Conservation (phyloP, 2,797 vertebrate species). For the Scarus forsteni region DNA sequence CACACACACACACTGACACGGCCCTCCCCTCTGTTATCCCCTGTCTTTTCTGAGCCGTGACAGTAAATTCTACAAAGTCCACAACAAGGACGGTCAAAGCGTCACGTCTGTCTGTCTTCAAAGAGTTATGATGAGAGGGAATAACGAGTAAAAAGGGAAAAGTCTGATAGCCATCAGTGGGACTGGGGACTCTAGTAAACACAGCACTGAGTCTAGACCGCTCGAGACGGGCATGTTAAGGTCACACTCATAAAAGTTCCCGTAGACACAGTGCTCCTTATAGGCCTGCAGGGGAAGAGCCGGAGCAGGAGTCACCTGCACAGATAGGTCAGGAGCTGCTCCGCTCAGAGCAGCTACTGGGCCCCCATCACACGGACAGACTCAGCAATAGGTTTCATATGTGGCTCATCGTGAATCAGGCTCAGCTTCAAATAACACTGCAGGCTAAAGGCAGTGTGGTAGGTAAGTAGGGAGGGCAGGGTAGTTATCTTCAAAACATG, state of each 20-base stretch:
- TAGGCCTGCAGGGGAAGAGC: conserved; percentile 53
- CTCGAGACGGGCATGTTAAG: conserved; percentile 72
- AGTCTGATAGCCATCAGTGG: conserved; percentile 62
- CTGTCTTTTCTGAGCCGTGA: conserved; percentile 40
- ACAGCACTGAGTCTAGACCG: conserved; percentile 65
- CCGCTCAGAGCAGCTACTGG: conserved; percentile 30
- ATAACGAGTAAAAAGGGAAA: conserved; percentile 50
- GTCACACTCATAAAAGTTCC: conserved; percentile 76
- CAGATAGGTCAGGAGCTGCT: conserved; percentile 56
- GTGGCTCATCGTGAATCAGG: conserved; percentile 41
- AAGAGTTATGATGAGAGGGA: conserved; percentile 62
- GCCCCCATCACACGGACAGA: conserved; percentile 38
- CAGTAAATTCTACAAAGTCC: conserved; percentile 55
- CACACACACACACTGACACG: conserved; percentile 4
- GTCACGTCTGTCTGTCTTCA: conserved; percentile 39
- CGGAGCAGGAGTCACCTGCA: conserved; percentile 64
- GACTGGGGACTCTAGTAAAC: conserved; percentile 60
- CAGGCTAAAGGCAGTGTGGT: conserved; percentile 38
- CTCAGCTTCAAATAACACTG: conserved; percentile 41
- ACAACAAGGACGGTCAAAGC: conserved; percentile 39
- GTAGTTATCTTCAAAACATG: conserved; percentile 24
- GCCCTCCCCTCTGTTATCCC: conserved; percentile 36
- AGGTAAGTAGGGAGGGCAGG: conserved; percentile 11
- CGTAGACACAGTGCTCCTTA: conserved; percentile 39
- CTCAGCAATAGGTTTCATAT: conserved; percentile 56